phyloP scores from a whole-genome alignment of 2,888 invertebrate species.

The Phyllotreta striolata region DNA sequence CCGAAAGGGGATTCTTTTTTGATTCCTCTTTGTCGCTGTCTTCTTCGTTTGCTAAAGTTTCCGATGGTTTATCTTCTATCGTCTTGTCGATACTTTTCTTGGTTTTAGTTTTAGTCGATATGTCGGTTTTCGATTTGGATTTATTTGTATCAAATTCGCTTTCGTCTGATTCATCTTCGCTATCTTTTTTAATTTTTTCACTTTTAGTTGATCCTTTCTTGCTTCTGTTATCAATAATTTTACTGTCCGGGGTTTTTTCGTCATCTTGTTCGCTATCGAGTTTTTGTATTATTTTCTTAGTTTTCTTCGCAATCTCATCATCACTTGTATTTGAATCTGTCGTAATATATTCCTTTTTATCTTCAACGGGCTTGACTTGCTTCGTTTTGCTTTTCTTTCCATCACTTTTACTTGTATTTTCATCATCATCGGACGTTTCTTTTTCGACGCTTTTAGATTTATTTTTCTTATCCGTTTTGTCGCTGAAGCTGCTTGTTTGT shows the following conservation, averaged over 20 bases:
- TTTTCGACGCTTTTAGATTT: neutral
- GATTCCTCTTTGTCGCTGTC: neutral
- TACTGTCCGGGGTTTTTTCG: neutral
- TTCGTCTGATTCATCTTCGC: conserved; percentile 8
- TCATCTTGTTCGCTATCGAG: conserved; percentile 15
- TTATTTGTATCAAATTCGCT: conserved; percentile 27
- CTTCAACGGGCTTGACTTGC: neutral
- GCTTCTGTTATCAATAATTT: neutral
- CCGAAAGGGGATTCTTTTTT: too few species aligned
- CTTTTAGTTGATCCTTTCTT: neutral
- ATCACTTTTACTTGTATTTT: conserved; percentile 1
- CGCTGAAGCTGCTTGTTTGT: neutral
- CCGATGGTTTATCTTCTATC: neutral
- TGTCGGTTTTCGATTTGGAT: neutral
- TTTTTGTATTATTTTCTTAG: conserved; percentile 8
- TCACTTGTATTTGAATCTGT: neutral
- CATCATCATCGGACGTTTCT: neutral
- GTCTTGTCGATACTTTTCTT: neutral
- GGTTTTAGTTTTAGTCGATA: conserved; percentile 14
- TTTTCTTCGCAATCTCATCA: conserved; percentile 19
- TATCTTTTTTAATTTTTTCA: conserved; percentile 21
- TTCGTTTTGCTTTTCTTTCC: conserved; percentile 1
- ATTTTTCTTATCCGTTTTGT: conserved; percentile 2
- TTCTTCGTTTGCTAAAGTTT: neutral
- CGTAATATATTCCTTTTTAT: neutral